Evolutionary conservation across 2,888 invertebrate species (phyloP).

Genomic region (Desoria tigrina): DNA sequence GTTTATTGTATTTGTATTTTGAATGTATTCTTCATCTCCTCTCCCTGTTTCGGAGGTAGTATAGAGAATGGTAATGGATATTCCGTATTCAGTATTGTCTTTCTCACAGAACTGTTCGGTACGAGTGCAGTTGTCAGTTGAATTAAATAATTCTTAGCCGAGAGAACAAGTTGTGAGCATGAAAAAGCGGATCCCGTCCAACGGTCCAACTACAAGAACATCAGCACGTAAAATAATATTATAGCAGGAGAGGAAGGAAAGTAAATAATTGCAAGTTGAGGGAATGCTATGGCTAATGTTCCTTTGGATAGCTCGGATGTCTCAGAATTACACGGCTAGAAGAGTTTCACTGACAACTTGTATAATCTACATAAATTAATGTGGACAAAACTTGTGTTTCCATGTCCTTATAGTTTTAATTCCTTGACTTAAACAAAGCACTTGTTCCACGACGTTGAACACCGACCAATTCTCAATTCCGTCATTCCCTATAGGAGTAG

Average conservation of each 20-base stretch:
- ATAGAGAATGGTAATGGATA: too few species aligned
- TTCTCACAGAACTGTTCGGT: too few species aligned
- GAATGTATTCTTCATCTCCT: too few species aligned
- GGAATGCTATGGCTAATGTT: neutral
- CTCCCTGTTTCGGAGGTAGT: too few species aligned
- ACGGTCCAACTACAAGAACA: neutral
- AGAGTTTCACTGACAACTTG: constrained; percentile 21
- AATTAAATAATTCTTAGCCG: neutral
- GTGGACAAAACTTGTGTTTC: constrained; percentile 14
- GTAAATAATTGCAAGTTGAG: constrained; percentile 1
- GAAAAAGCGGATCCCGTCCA: neutral
- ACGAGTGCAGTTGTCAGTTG: constrained; percentile 6
- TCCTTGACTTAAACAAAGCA: constrained; percentile 14
- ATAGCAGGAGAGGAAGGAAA: neutral
- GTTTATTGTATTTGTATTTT: too few species aligned
- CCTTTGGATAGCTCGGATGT: neutral
- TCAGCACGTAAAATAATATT: too few species aligned
- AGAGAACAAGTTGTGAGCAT: constrained; percentile 7
- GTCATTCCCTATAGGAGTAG: too few species aligned
- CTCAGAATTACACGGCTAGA: constrained; percentile 3
- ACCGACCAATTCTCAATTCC: neutral
- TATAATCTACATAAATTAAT: constrained; percentile 26
- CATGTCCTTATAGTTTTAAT: constrained; percentile 10
- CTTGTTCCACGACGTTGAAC: constrained; percentile 11
- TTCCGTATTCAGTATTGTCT: too few species aligned